phyloP scores from a whole-genome alignment of 2,113 vertebrate species.

The Phainopepla nitens region DNA sequence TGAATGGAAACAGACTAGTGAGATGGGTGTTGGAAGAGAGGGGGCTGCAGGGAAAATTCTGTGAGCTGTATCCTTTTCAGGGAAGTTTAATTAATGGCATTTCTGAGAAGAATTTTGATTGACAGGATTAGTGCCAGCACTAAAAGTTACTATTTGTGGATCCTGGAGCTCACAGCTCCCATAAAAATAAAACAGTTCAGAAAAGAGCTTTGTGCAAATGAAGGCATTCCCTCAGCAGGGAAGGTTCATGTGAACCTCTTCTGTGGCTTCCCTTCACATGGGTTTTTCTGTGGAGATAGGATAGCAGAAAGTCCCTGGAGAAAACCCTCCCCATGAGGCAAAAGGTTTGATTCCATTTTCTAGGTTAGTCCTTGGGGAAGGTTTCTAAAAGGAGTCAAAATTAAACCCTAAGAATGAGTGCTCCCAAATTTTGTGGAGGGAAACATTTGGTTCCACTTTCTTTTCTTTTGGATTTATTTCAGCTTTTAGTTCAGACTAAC shows the following conservation, averaged over 20 bases:
- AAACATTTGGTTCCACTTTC: neutral
- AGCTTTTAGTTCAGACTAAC: neutral
- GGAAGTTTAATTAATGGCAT: neutral
- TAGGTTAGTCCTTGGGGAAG: neutral
- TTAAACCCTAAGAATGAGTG: neutral
- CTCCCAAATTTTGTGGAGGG: neutral
- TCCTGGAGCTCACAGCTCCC: constrained; percentile 6
- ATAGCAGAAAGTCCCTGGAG: neutral
- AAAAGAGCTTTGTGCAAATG: constrained; percentile 6
- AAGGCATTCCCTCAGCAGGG: neutral
- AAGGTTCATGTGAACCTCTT: constrained; percentile 8
- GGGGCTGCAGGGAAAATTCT: neutral
- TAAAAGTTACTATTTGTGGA: constrained; percentile 32
- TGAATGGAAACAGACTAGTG: neutral
- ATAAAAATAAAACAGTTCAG: neutral
- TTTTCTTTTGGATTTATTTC: neutral
- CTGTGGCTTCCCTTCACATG: neutral
- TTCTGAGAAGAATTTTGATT: constrained; percentile 32
- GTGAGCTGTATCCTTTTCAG: neutral
- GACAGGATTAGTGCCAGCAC: constrained; percentile 10
- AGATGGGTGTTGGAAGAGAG: neutral
- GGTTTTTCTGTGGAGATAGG: neutral
- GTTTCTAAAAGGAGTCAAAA: neutral
- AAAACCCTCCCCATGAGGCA: neutral
- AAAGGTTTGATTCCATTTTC: neutral